Base-by-base conservation (phyloP, 2,888 invertebrate genomes). In the Metellina segmentata region DNA sequence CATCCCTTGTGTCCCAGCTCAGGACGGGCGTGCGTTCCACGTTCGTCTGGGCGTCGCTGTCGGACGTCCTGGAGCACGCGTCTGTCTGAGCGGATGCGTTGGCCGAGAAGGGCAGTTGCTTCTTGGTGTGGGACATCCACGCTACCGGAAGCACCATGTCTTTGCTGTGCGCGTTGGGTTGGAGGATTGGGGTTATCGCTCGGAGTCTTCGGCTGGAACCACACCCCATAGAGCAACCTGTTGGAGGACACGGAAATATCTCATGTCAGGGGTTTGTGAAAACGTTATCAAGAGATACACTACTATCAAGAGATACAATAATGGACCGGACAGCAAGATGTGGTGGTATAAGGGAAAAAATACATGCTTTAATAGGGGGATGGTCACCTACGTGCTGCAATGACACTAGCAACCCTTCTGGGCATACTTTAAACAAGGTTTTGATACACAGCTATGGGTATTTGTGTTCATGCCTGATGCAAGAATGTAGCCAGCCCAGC, bases 201-300 rank as follows among this genome's bases (percentile, higher is more conserved):
- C 89, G 85, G n/a, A 89, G 52, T 77, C 91, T 78, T 48, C 91
- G 85, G 71, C 93, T 93, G 72, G 93, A 91, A 75, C 93, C 93
- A 70, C 93, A 93, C 85, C 93, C 93, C 93, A 93, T 93, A 78
- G 92, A 78, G 85, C 77, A 20, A 86, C 74, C 92, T 92, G 72
- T 0, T 52, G 20, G 34, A 20, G 49, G 20, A 69, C 7, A 82
- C 1, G n/a, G 61, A 61, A 61, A 13, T 1, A 4, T 4, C 34
- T 34, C 34, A 34, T 34, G 4, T 34, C 34, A 34, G 34, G 4
- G 34, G 4, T 34, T 34, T 34, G 34, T 34, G 34, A 34, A 34
- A 34, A n/a, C n/a, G n/a, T n/a, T n/a, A n/a, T n/a, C n/a, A n/a
- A n/a, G n/a, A n/a, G n/a, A n/a, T n/a, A n/a, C n/a, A n/a, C n/a